phyloP scores from a whole-genome alignment of 2,113 vertebrate genomes.

The Rostratula benghalensis region DNA sequence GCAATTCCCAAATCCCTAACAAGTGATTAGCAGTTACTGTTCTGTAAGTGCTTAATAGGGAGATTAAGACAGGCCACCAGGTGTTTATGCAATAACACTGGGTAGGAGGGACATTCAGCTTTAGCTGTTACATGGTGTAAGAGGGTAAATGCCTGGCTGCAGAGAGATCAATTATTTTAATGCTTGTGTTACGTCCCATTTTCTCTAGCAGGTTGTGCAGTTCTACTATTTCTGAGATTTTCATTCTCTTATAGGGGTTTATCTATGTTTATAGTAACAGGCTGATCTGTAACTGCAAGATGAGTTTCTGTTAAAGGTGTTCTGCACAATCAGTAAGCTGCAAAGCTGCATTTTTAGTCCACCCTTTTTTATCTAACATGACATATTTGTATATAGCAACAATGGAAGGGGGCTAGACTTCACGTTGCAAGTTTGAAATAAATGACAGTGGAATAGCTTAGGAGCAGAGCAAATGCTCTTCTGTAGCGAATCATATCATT shows the following conservation, averaged over 20 bases:
- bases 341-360: background rate
- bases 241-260: background rate
- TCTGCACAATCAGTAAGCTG: background rate
- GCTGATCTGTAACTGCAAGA: background rate
- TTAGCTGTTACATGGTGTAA: background rate
- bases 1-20: slow-evolving; percentile 8
- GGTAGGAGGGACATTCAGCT: background rate
- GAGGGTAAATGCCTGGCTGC: background rate
- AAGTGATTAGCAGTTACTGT: slow-evolving; percentile 27
- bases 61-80: slow-evolving; percentile 27
- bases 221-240: background rate
- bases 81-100: background rate
- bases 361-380: background rate
- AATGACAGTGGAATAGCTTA: background rate
- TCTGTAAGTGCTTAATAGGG: slow-evolving; percentile 10
- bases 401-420: background rate
- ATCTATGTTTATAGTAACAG: background rate
- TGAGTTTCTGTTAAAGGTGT: background rate
- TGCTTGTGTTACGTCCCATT: background rate
- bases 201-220: background rate
- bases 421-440: background rate
- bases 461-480: background rate
- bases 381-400: background rate
- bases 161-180: background rate
- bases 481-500: background rate